Base-by-base conservation (phyloP, 64 coral and sea anemone species). In the Stichodactyla helianthus region DNA sequence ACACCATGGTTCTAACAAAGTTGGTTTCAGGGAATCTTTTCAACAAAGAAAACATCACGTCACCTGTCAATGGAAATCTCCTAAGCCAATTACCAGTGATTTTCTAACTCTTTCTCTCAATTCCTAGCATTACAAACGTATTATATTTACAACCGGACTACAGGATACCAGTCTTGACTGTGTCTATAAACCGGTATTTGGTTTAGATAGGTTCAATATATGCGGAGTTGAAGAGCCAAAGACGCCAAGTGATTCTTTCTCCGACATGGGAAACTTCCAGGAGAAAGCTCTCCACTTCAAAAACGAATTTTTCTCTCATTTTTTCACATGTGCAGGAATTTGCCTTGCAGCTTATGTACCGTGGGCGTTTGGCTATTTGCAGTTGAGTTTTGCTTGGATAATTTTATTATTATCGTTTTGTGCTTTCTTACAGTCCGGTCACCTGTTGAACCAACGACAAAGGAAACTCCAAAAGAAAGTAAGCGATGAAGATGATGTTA, bases 371-470 rank as follows among this genome's bases (percentile, higher is more conserved):
- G 94, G 94, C 0, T 84, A 76, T 22, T 88, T 89, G 71, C 85
- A 93, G 56, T 62, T 97, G 23, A 97, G 91, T 22, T 82, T 97
- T 15, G 94, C 94, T 19, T 97, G 94, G 94, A 89, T 97, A 17
- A 79, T 97, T 15, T 53, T 93, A 23, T 88, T 97, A 52, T 18
- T 90, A 20, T 84, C 79, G 11, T 74, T 93, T 62, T 79, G 78
- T 50, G 82, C 88, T 20, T 79, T 97, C 20, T 70, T 90, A 31
- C 85, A 93, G 82, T 97, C 89, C 77, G 87, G 78, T 55, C 67
- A 62, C 16, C 74, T 82, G 51, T 10, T 74, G 2, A 55, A 63
- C 20, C 88, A 84, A 35, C 55, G 86, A 67, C 93, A 93, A 79
- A 89, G 84, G 28, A 50, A 79, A 90, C 89, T 86, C 27, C 89